These are phyloP conservation scores for Dryobotodes eremita DNA, from an alignment of 2,888 invertebrate species.

Conservation along the genomic window DNA sequence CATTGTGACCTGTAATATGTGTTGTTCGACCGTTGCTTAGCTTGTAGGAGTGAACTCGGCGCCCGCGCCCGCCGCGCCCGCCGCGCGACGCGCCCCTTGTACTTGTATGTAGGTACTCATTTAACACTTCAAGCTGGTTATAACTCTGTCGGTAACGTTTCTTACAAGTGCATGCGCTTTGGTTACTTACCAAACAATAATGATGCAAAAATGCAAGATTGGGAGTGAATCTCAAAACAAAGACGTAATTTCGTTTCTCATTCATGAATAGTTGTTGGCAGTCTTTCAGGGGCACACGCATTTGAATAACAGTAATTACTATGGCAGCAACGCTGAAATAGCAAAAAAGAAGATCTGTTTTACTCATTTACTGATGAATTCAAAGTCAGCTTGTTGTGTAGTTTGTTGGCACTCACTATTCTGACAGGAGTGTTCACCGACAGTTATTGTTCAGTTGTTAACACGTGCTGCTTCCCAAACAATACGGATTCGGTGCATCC, in stretches of 20 bases:
- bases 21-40: not conserved
- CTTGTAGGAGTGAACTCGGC: not conserved
- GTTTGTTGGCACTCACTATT: not conserved
- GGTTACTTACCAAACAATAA: not conserved
- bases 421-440: not conserved
- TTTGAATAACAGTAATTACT: not conserved
- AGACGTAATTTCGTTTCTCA: not conserved
- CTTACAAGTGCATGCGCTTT: not conserved
- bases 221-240: not conserved
- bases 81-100: not conserved
- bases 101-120: not conserved
- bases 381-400: not conserved
- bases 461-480: not conserved
- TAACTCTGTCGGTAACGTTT: not conserved
- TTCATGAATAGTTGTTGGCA: constrained; percentile 6
- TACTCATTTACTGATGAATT: not conserved
- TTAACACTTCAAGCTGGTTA: not conserved
- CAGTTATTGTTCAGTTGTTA: not conserved
- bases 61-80: not conserved
- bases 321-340: not conserved
- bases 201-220: not conserved
- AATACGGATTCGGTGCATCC: not conserved
- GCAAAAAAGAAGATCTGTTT: not conserved
- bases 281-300: not conserved
- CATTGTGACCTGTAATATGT: constrained; percentile 15